Evolutionary conservation across 2,113 vertebrate species (phyloP).

Genomic region (Paramisgurnus dabryanus): DNA sequence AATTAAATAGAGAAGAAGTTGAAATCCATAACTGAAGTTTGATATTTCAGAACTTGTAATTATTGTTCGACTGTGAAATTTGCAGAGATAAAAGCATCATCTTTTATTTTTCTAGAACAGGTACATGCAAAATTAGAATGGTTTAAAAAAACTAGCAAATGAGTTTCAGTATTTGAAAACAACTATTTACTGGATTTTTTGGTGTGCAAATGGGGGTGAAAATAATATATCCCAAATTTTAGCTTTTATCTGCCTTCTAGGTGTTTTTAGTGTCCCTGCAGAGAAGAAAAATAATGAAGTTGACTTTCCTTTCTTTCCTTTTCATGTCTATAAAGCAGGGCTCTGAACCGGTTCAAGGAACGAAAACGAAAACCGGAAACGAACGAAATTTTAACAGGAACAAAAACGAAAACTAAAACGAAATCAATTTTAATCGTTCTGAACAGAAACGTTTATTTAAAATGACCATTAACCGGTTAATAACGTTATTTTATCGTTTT

Average conservation of each 20-base stretch:
- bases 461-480: too few species aligned
- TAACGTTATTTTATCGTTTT: too few species aligned
- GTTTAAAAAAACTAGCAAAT: neutral
- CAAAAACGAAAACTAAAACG: too few species aligned
- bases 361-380: too few species aligned
- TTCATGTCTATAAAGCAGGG: constrained; percentile 58
- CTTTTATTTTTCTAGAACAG: neutral
- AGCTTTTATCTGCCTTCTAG: neutral
- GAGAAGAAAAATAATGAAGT: constrained; percentile 25
- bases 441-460: too few species aligned
- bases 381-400: too few species aligned
- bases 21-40: constrained; percentile 15
- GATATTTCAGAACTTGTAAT: constrained; percentile 30
- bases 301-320: constrained; percentile 13
- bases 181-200: neutral
- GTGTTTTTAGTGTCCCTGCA: constrained; percentile 17
- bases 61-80: constrained; percentile 12
- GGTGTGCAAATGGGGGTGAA: neutral
- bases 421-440: too few species aligned
- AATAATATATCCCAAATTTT: neutral
- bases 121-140: neutral
- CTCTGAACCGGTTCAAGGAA: too few species aligned
- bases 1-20: constrained; percentile 45
- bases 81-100: neutral
- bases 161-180: neutral